These are phyloP conservation scores for Cheilosia vernalis DNA, from an alignment of 2,888 invertebrate genomes.

Conservation along the genomic window DNA sequence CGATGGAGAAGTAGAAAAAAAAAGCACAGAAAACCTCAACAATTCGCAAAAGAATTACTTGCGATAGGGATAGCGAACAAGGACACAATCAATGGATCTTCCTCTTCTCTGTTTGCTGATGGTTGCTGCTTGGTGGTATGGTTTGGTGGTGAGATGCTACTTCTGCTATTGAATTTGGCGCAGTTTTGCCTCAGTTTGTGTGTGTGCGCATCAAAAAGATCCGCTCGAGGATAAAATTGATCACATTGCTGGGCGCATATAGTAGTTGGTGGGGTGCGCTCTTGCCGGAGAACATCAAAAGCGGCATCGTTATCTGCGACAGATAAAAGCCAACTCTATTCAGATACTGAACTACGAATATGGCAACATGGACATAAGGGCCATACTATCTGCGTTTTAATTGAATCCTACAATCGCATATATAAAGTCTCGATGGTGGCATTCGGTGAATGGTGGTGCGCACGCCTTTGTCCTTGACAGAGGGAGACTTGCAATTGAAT, in stretches of 20 bases:
- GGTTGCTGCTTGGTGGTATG: neutral
- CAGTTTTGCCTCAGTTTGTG: slow-evolving; percentile 35
- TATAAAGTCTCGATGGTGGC: slow-evolving; percentile 42
- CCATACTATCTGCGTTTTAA: slow-evolving; percentile 66
- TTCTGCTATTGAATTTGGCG: slow-evolving; percentile 53
- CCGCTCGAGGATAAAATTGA: slow-evolving; percentile 73
- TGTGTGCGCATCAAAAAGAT: slow-evolving; percentile 70
- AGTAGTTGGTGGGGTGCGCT: slow-evolving; percentile 43
- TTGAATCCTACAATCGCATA: slow-evolving; percentile 65
- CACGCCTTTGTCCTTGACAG: slow-evolving; percentile 51
- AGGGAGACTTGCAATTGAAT: slow-evolving; percentile 38
- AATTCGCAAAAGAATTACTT: slow-evolving; percentile 64
- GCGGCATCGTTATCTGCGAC: slow-evolving; percentile 75
- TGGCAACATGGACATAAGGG: slow-evolving; percentile 62
- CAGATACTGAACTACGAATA: slow-evolving; percentile 73
- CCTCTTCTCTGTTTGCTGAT: slow-evolving; percentile 2
- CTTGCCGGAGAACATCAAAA: slow-evolving; percentile 71
- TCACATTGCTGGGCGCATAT: slow-evolving; percentile 68
- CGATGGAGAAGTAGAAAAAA: slow-evolving; percentile 11
- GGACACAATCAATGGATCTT: slow-evolving; percentile 65
- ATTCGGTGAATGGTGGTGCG: slow-evolving; percentile 30
- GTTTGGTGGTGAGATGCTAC: slow-evolving; percentile 9
- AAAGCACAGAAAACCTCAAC: neutral
- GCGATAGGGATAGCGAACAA: slow-evolving; percentile 59
- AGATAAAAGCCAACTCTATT: slow-evolving; percentile 73